phyloP scores from a whole-genome alignment of 2,888 invertebrate species.

The Macrophya annulata region DNA sequence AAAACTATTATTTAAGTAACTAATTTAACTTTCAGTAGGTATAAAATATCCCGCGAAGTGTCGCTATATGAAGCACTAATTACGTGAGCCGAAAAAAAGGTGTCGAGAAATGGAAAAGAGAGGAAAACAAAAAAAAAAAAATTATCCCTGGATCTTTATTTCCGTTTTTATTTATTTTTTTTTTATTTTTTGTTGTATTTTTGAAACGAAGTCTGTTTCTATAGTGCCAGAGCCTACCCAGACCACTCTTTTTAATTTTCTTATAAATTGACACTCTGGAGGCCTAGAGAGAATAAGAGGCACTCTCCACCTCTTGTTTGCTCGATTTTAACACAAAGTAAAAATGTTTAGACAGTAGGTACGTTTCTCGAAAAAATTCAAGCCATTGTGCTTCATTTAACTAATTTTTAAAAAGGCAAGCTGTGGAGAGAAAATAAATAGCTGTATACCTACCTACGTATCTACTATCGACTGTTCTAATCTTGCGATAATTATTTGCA shows the following conservation, averaged over 20 bases:
- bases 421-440: neutral
- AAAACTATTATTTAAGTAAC: neutral
- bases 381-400: neutral
- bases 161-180: neutral
- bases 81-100: neutral
- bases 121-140: neutral
- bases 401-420: neutral
- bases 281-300: constrained; percentile 4
- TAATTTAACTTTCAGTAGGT: neutral
- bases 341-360: neutral
- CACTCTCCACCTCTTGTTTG: neutral
- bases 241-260: constrained; percentile 25
- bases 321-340: neutral
- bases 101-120: neutral
- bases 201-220: neutral
- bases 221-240: neutral
- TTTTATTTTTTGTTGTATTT: neutral
- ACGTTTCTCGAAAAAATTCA: neutral
- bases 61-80: neutral
- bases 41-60: neutral
- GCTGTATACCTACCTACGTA: too few relatives aligned
- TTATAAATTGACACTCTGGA: constrained; percentile 3
- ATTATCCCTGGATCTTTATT: neutral
- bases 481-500: neutral
- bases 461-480: neutral